Percentiles rank a stretch among this genome's conserved stretches.
phyloP scores from a whole-genome alignment of 2,888 invertebrate genomes.

The Pammene aurita region DNA sequence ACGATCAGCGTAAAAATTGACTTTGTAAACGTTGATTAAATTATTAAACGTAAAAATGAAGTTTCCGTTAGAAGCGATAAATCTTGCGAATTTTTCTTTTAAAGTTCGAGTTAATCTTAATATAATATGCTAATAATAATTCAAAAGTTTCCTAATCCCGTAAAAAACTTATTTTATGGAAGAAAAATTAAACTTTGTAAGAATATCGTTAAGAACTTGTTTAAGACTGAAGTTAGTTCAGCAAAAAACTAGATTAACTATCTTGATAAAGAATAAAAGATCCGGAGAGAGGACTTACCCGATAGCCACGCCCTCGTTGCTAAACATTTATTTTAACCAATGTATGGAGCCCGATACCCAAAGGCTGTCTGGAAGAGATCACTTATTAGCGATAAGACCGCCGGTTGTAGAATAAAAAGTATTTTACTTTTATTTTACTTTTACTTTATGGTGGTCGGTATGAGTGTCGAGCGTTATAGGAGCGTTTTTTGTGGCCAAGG shows the following conservation, averaged over 20 bases:
- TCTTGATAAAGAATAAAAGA: background rate
- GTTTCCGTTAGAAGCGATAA: background rate
- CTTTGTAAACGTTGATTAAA: background rate
- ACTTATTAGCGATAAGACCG: no score
- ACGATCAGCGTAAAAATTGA: no score
- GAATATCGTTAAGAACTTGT: slow-evolving; percentile 10
- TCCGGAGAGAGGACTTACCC: background rate
- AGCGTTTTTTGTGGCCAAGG: no score
- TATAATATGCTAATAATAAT: slow-evolving; percentile 1
- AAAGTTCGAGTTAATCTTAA: slow-evolving; percentile 7
- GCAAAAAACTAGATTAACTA: background rate
- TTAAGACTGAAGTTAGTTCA: slow-evolving; percentile 11
- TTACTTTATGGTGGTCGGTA: no score
- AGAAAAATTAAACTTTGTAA: background rate
- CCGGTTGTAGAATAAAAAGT: no score
- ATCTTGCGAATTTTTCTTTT: background rate
- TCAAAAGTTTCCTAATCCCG: slow-evolving; percentile 16
- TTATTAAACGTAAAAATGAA: background rate
- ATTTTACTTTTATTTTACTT: no score
- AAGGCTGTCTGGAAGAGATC: no score
- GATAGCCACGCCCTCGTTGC: no score
- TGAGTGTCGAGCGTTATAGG: no score
- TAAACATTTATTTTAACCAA: no score
- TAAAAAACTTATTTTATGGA: slow-evolving; percentile 16
- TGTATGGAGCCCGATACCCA: no score